Percentiles rank a stretch among this genome's conserved stretches.
Conservation (phyloP, 2,888 invertebrate genomes). For the Beris chalybata region DNA sequence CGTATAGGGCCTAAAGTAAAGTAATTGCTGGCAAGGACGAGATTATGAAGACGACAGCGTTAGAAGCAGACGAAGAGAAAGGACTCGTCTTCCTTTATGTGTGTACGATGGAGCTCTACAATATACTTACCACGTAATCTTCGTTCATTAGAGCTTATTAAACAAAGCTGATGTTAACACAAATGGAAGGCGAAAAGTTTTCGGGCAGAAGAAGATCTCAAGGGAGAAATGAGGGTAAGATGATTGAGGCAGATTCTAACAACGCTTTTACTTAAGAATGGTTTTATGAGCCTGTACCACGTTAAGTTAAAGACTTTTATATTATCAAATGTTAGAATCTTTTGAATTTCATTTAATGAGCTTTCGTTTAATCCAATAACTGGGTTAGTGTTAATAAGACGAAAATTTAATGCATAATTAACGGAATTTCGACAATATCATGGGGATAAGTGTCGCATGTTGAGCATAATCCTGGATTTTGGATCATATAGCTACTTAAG, state of each 20-base stretch:
- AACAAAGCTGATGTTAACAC: constrained; percentile 38
- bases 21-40: constrained; percentile 19
- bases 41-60: neutral
- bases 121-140: constrained; percentile 39
- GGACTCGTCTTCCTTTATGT: neutral
- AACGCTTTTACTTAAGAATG: constrained; percentile 24
- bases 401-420: too few species aligned
- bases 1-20: constrained; percentile 2
- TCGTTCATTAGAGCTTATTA: constrained; percentile 39
- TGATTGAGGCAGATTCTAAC: constrained; percentile 21
- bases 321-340: constrained; percentile 15
- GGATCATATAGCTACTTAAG: too few species aligned
- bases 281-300: constrained; percentile 14
- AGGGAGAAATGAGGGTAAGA: constrained; percentile 15
- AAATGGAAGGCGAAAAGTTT: constrained; percentile 30
- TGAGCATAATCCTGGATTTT: too few species aligned
- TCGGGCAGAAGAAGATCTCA: constrained; percentile 10
- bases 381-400: constrained; percentile 10
- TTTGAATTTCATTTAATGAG: neutral
- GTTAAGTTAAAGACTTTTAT: constrained; percentile 19
- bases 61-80: too few species aligned
- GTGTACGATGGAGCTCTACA: constrained; percentile 32
- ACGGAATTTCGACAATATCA: too few species aligned
- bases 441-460: too few species aligned
- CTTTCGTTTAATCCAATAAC: constrained; percentile 1